Evolutionary conservation across 2,113 vertebrate genomes (phyloP).

Genomic region (Pantherophis guttatus): DNA sequence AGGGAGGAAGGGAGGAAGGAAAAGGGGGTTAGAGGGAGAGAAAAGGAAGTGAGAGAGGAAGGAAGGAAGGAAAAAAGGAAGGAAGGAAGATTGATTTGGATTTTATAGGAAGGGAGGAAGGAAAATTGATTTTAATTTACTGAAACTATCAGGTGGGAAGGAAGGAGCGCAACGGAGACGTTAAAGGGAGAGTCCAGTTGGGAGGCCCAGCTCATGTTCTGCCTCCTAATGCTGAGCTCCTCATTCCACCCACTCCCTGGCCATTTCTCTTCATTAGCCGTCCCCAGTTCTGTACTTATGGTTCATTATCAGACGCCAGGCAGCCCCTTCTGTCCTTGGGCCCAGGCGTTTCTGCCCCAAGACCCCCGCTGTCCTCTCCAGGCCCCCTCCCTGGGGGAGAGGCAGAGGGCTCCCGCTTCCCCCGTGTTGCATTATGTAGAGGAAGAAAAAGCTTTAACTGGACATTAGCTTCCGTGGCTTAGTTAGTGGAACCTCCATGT

Average conservation of each 20-base stretch:
- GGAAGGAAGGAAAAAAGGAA: background rate
- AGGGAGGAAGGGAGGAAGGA: no score
- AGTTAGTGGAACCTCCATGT: background rate
- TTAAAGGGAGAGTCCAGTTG: background rate
- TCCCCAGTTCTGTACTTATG: background rate
- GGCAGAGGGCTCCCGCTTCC: background rate
- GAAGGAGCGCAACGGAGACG: background rate
- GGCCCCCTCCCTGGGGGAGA: background rate
- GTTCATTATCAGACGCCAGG: background rate
- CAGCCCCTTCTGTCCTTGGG: background rate
- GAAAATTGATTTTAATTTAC: background rate
- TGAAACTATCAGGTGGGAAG: background rate
- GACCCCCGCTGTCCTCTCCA: background rate
- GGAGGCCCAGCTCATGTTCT: background rate
- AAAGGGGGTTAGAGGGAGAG: no score
- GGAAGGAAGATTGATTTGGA: no score
- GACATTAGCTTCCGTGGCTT: background rate
- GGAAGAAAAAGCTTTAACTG: background rate
- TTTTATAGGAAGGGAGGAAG: background rate
- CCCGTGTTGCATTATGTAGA: fast-evolving
- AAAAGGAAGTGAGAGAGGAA: background rate
- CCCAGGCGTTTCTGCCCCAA: background rate
- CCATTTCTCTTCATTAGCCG: background rate
- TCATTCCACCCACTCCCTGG: background rate
- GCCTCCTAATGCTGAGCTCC: background rate